Percentiles rank a stretch among this genome's conserved stretches.
Conservation (phyloP, 2,113 vertebrate genomes). For the Trichomycterus rosablanca region DNA sequence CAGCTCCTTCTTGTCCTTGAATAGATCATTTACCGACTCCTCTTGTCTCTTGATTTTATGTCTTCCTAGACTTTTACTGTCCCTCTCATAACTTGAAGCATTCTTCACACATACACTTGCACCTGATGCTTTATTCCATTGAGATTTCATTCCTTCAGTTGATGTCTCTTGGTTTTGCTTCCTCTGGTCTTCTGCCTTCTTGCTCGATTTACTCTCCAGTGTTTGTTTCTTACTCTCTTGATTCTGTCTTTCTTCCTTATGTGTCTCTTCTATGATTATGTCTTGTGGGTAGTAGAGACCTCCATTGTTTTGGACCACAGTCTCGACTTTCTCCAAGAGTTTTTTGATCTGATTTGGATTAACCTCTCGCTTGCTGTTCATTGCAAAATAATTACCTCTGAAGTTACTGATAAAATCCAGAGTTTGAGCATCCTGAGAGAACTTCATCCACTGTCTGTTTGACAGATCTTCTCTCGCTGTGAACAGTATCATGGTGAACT, state of each 20-base stretch:
- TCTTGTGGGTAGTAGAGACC: not conserved
- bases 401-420: not conserved
- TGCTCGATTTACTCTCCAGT: too few species aligned
- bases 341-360: not conserved
- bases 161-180: too few species aligned
- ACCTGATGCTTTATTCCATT: too few species aligned
- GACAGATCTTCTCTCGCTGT: constrained; percentile 5
- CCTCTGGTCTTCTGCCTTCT: too few species aligned
- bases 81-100: too few species aligned
- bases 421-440: not conserved
- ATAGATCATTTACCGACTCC: too few species aligned
- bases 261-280: not conserved
- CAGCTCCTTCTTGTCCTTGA: too few species aligned
- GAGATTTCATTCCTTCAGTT: too few species aligned
- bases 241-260: not conserved
- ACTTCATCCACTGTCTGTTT: not conserved
- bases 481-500: constrained; percentile 55
- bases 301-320: not conserved
- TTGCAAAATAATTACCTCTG: not conserved
- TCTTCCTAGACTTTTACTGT: too few species aligned
- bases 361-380: constrained; percentile 9
- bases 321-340: not conserved
- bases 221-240: too few species aligned
- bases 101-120: too few species aligned
- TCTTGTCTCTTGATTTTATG: too few species aligned